Evolutionary conservation across 2,113 vertebrate genomes (phyloP).

Genomic region (Hoplias malabaricus): DNA sequence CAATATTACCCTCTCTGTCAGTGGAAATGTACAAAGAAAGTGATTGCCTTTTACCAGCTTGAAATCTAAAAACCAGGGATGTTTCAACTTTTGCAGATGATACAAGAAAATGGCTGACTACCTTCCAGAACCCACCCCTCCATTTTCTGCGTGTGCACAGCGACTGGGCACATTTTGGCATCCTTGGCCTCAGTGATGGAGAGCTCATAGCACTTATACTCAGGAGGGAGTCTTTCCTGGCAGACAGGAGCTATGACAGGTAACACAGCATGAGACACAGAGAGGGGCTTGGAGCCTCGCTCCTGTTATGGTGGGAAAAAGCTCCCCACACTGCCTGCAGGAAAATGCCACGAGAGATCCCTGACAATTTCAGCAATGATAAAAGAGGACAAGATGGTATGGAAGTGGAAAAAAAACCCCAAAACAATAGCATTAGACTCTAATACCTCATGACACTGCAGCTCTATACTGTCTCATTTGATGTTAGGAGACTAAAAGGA

Average conservation of each 20-base stretch:
- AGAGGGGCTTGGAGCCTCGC: conserved; percentile 25
- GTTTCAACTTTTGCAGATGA: conserved; percentile 6
- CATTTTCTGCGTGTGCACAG: conserved; percentile 4
- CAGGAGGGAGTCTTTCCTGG: conserved; percentile 28
- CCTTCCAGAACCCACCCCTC: not conserved
- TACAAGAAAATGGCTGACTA: conserved; percentile 5
- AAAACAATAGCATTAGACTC: not conserved
- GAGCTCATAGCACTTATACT: conserved; percentile 44
- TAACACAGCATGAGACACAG: conserved; percentile 33
- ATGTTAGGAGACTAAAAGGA: not conserved
- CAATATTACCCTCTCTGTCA: too few relatives aligned
- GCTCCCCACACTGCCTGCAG: conserved; percentile 18
- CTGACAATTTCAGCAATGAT: not conserved
- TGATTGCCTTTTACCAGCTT: too few relatives aligned
- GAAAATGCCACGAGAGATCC: conserved; percentile 5
- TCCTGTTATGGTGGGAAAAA: conserved; percentile 21
- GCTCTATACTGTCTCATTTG: not conserved
- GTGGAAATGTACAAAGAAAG: too few relatives aligned
- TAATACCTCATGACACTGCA: not conserved
- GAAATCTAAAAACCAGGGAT: too few relatives aligned
- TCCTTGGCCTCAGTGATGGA: conserved; percentile 20
- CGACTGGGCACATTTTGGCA: conserved; percentile 4
- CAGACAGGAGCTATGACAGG: conserved; percentile 21
- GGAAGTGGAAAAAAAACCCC: not conserved
- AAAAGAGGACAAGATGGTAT: not conserved